Conservation (phyloP, 2,888 invertebrate species). For the Spicauda simplicius region DNA sequence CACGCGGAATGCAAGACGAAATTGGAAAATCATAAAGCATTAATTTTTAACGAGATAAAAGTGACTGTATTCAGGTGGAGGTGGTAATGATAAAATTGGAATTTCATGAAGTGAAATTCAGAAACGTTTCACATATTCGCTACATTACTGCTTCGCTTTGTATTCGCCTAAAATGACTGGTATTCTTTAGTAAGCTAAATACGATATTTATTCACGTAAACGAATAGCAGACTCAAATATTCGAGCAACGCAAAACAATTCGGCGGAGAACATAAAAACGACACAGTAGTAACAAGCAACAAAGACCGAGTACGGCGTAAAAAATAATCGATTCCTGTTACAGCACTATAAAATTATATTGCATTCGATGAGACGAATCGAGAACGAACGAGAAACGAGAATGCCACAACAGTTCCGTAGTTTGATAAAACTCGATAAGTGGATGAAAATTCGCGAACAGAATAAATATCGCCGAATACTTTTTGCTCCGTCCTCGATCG, state of each 20-base stretch:
- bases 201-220: neutral
- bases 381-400: slow-evolving; percentile 34
- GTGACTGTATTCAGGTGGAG: slow-evolving; percentile 4
- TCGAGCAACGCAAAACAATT: neutral
- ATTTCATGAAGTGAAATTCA: slow-evolving; percentile 18
- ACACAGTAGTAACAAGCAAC: slow-evolving; percentile 12
- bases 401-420: slow-evolving; percentile 40
- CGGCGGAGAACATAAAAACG: slow-evolving; percentile 12
- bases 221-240: neutral
- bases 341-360: slow-evolving; percentile 45
- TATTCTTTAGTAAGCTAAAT: slow-evolving; percentile 1
- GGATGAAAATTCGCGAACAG: slow-evolving; percentile 76
- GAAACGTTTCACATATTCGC: neutral
- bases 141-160: neutral
- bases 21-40: slow-evolving; percentile 40
- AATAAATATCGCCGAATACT: slow-evolving; percentile 78
- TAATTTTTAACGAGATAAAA: slow-evolving; percentile 29
- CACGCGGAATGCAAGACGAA: slow-evolving; percentile 33
- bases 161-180: neutral
- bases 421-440: slow-evolving; percentile 69
- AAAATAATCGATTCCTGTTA: slow-evolving; percentile 51
- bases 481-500: slow-evolving; percentile 75
- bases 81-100: slow-evolving; percentile 14
- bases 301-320: slow-evolving; percentile 23
- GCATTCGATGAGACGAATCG: slow-evolving; percentile 32